These are phyloP conservation scores for Ochropacha duplaris DNA, from an alignment of 2,888 invertebrate species.

Conservation along the genomic window DNA sequence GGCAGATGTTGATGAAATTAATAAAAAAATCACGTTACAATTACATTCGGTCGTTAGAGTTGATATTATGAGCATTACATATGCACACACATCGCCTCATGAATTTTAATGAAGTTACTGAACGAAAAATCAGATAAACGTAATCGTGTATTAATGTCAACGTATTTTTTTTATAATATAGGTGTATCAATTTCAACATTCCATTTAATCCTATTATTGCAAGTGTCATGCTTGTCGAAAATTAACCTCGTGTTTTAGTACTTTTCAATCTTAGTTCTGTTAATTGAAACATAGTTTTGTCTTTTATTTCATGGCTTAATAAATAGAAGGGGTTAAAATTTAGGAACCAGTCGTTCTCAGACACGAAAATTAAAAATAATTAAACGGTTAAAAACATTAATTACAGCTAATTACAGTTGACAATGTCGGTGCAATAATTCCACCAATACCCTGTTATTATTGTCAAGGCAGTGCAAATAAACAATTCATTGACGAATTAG, in stretches of 20 bases:
- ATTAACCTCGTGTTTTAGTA: too few species aligned
- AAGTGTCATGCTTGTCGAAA: neutral
- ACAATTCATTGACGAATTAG: conserved; percentile 59
- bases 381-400: conserved; percentile 40
- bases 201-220: neutral
- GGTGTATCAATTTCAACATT: too few species aligned
- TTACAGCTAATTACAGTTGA: conserved; percentile 63
- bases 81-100: conserved; percentile 47
- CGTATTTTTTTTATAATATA: neutral
- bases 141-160: neutral
- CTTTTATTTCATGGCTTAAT: too few species aligned
- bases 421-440: conserved; percentile 62
- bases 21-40: conserved; percentile 62
- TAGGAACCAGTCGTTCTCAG: neutral
- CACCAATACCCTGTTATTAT: conserved; percentile 63
- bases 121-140: conserved; percentile 18
- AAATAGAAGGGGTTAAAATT: too few species aligned
- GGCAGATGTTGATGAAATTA: conserved; percentile 57
- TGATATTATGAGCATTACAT: conserved; percentile 47
- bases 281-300: too few species aligned
- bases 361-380: conserved; percentile 38
- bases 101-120: conserved; percentile 55
- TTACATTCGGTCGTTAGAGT: conserved; percentile 57
- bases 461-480: conserved; percentile 70
- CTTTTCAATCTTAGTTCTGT: too few species aligned